Evolutionary conservation across 92 coral and sea anemone species (phyloP).

Genomic region (Zoanthus sociatus): DNA sequence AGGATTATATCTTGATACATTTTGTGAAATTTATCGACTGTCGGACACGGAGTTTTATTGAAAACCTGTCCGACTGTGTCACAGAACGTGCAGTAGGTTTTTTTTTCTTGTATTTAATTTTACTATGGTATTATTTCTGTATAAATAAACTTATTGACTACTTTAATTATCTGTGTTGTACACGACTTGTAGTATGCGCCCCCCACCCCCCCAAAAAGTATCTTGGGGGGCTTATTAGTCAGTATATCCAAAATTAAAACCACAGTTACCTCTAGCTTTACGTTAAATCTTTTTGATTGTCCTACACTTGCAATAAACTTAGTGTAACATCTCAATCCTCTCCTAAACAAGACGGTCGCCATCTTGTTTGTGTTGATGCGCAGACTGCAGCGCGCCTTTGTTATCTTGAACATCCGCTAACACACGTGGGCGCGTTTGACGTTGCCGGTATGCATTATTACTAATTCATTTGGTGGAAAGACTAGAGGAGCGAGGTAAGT

Average conservation of each 20-base stretch:
- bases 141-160: no score
- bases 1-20: no score
- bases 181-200: no score
- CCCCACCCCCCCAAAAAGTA: no score
- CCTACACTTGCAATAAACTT: constrained; percentile 15
- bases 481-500: neutral
- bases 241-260: neutral
- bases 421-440: constrained; percentile 10
- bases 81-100: no score
- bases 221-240: no score
- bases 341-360: constrained; percentile 35
- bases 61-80: no score
- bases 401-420: constrained; percentile 24
- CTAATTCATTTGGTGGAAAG: neutral
- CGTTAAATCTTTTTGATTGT: neutral
- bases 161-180: no score
- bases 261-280: neutral
- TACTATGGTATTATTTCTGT: neutral
- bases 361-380: constrained; percentile 43
- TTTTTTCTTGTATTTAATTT: neutral
- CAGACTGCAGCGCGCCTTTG: constrained; percentile 6
- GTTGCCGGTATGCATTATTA: neutral
- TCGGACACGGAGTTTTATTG: no score
- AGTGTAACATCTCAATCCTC: neutral
- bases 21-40: no score